Evolutionary conservation across 1,140 invertebrate species (phyloP).

Genomic region (Drosophila parabipectinata): DNA sequence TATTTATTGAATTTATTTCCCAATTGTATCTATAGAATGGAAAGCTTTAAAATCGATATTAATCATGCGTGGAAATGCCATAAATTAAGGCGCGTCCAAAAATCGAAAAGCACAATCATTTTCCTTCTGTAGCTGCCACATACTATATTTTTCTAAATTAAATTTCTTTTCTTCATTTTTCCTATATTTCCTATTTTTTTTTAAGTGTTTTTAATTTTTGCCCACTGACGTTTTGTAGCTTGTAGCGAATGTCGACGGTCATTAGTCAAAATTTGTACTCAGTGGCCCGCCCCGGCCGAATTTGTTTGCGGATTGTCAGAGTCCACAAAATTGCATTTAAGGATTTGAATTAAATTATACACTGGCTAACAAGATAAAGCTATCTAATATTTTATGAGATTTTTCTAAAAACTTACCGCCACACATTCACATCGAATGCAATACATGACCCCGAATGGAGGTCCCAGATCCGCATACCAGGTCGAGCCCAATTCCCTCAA

Average conservation of each 20-base stretch:
- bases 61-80: slow-evolving; percentile 80
- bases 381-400: neutral
- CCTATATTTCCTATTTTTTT: neutral
- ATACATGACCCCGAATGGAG: slow-evolving; percentile 95
- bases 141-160: slow-evolving; percentile 25
- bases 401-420: slow-evolving; percentile 88
- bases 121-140: slow-evolving; percentile 23
- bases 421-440: slow-evolving; percentile 97
- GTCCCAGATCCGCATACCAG: slow-evolving; percentile 95
- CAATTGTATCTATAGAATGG: slow-evolving; percentile 37
- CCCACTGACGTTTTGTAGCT: slow-evolving; percentile 1
- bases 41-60: slow-evolving; percentile 80
- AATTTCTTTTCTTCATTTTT: neutral
- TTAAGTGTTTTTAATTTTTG: neutral
- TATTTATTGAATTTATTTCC: slow-evolving; percentile 6
- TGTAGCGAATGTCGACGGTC: slow-evolving; percentile 66
- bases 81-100: slow-evolving; percentile 62
- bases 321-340: slow-evolving; percentile 2
- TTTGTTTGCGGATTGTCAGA: slow-evolving; percentile 5
- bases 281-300: slow-evolving; percentile 34
- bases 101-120: slow-evolving; percentile 51
- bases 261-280: slow-evolving; percentile 70
- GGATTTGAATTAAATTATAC: neutral
- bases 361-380: neutral
- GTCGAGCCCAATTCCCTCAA: slow-evolving; percentile 92